Evolutionary conservation across 2,797 vertebrate species (phyloP), one percentile per base, ranked within the genome.

Genomic region (Gallinago solitaria): DNA sequence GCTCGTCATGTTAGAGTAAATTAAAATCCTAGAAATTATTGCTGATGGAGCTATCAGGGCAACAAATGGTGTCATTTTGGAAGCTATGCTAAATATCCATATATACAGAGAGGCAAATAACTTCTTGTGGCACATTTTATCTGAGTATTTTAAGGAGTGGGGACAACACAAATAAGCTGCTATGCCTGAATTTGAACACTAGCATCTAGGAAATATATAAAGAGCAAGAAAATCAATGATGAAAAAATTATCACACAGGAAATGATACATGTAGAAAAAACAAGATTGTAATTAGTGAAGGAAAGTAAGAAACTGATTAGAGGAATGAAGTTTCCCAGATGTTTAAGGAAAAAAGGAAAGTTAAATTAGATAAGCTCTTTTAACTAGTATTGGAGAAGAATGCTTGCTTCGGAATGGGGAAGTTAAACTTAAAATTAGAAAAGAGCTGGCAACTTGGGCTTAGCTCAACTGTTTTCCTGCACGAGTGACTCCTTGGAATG

Each of bases 251-350:
- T 92, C 73, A 35, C 91, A 87, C 79, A 94, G 92, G 87, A 96
- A 96, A 95, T 95, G 20, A 95, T 95, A 93, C 70, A 95, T 1
- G 19, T 95, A 83, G 76, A 18, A 96, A 92, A 95, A 93, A 35
- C 65, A 81, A 90, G 92, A 83, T 91, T 95, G 74, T 88, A 95
- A 95, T 95, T 94, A 93, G 93, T 54, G 47, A 89, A 91, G 85
- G 85, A 94, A 96, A 96, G 93, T 96, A 94, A 88, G 94, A 96
- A 97, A 93, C 87, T 95, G 93, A 95, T 95, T 96, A 77, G 83
- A 95, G 83, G 94, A 93, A 90, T 93, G 82, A 96, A 95, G 80
- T 95, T 90, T 95, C 91, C 86, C 79, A 96, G 84, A 96, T 88
- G 68, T 93, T 82, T 92, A 77, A 91, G 77, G 86, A 80, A 89